Conservation (phyloP, 2,888 invertebrate species). For the Hypomecis atomaria region DNA sequence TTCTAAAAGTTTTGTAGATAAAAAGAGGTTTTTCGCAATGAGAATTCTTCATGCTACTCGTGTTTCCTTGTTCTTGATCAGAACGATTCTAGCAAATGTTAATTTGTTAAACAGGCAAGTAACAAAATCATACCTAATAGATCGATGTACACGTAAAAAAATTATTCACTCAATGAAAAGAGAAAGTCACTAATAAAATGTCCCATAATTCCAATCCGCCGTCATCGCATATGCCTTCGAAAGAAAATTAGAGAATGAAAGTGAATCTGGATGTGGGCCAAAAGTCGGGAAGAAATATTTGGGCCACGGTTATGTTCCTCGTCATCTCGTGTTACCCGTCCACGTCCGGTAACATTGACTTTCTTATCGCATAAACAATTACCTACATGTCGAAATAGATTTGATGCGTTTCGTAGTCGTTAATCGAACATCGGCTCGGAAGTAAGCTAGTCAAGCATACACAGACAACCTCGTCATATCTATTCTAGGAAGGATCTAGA, state of each 20-base stretch:
- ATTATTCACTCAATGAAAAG: constrained; percentile 29
- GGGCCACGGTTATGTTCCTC: constrained; percentile 76
- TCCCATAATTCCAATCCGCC: constrained; percentile 23
- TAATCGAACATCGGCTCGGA: constrained; percentile 39
- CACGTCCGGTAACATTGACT: constrained; percentile 82
- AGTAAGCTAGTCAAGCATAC: constrained; percentile 20
- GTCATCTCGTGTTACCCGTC: constrained; percentile 74
- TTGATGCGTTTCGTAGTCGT: constrained; percentile 55
- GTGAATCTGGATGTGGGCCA: constrained; percentile 77
- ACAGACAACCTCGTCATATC: constrained; percentile 28
- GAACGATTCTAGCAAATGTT: too few species aligned
- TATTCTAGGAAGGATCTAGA: constrained; percentile 25
- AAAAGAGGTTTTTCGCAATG: too few species aligned
- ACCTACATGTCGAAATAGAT: constrained; percentile 65
- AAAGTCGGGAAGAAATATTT: constrained; percentile 73
- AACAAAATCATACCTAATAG: too few species aligned
- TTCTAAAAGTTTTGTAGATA: too few species aligned
- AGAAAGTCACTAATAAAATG: constrained; percentile 5
- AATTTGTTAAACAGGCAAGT: too few species aligned
- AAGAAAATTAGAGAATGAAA: constrained; percentile 69
- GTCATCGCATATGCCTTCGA: constrained; percentile 37
- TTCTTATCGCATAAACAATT: constrained; percentile 76
- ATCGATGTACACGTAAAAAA: constrained; percentile 22
- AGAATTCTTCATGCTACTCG: too few species aligned
- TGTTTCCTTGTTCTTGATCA: too few species aligned